phyloP scores from a whole-genome alignment of 2,888 invertebrate genomes.

The Apomyelois bistriatella region DNA sequence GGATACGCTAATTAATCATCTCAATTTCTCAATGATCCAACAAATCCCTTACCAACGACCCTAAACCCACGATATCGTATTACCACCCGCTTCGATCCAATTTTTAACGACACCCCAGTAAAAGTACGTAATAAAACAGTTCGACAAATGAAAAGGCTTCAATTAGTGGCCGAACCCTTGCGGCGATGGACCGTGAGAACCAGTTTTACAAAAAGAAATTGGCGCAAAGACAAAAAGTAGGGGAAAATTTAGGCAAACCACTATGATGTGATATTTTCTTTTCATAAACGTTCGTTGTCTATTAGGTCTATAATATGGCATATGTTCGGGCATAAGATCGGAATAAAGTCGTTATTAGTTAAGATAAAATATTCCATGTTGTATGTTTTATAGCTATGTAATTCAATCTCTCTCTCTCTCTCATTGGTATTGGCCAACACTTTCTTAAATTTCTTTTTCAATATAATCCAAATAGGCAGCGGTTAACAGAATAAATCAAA shows the following conservation, averaged over 20 bases:
- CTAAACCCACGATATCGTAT: slow-evolving; percentile 30
- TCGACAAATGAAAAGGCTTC: slow-evolving; percentile 61
- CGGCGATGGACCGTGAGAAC: slow-evolving; percentile 53
- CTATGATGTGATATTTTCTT: not conserved
- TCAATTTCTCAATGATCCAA: not conserved
- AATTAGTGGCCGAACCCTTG: slow-evolving; percentile 62
- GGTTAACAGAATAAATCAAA: no score
- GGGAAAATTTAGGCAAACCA: slow-evolving; percentile 12
- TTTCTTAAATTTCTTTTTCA: no score
- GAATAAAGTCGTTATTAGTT: no score
- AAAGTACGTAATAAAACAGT: slow-evolving; percentile 25
- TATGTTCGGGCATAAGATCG: no score
- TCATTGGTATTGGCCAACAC: no score
- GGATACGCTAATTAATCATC: not conserved
- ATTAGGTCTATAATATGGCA: no score
- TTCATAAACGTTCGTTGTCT: no score
- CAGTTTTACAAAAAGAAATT: slow-evolving; percentile 4
- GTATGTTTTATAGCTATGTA: no score
- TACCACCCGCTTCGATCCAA: slow-evolving; percentile 19
- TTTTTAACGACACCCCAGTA: slow-evolving; percentile 30
- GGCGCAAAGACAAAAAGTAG: slow-evolving; percentile 4
- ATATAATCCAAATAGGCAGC: no score
- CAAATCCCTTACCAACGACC: slow-evolving; percentile 9
- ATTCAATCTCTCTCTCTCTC: no score
- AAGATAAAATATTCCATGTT: no score